Evolutionary conservation across 2,113 vertebrate genomes (phyloP), one percentile per base, ranked within the genome.

Genomic region (Malurus melanocephalus): DNA sequence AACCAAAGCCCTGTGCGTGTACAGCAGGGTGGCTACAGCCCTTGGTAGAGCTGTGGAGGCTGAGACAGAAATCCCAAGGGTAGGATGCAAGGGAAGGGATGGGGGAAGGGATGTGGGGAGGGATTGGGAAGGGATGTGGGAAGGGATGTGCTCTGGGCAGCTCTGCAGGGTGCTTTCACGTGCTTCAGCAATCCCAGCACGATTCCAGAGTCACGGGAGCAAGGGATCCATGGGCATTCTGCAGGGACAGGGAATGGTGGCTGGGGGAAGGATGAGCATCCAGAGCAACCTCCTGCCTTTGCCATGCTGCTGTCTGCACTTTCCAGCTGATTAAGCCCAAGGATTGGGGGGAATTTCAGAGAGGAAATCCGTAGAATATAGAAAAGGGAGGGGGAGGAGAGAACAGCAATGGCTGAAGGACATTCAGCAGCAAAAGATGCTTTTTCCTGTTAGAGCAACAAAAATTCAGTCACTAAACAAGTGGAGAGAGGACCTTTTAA

Each of bases 401-500:
- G 16, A 64, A 43, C 8, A 40, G 43, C 4, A 5, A 55, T n/a
- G 61, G 62, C 23, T 16, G 0, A 84, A 38, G 43, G 53, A 83
- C 6, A 4, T 61, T 83, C 52, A 52, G 55, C 27, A 43, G 48
- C 2, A 0, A 49, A 76, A 90, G 57, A 75, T 42, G 61, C 56
- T 46, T 83, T 83, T 89, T 52, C n/a, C 51, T 74, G n/a, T 30
- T 42, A 30, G 33, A 57, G 73, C 13, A 65, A 74, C 56, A 92
- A 91, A 80, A 89, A 89, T 62, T 73, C 62, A 57, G 85, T 16
- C 71, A 30, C 56, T 45, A 56, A 95, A 78, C 65, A 90, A 83
- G 80, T 56, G 46, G 88, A 89, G 66, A 93, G 71, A 56, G 60
- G 87, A 60, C 60, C 46, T 85, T 94, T 81, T 69, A 93, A 89